Evolutionary conservation across 1,140 invertebrate genomes (phyloP).

Genomic region (Lineus longissimus): DNA sequence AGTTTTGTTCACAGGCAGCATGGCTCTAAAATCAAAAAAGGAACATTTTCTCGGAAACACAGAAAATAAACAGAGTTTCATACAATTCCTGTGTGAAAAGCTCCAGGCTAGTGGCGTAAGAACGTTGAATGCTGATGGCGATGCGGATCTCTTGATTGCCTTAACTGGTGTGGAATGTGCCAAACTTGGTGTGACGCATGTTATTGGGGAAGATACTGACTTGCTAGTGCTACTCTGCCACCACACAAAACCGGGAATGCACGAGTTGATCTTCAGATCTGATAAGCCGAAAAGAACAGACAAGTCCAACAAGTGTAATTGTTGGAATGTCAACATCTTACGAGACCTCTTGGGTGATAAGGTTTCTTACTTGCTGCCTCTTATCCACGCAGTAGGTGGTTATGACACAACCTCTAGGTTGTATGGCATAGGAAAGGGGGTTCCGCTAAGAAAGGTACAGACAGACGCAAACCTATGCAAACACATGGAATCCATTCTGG

Average conservation of each 20-base stretch:
- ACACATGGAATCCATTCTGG: background rate
- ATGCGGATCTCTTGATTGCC: background rate
- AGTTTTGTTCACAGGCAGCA: background rate
- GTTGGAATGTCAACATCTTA: background rate
- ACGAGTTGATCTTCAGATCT: background rate
- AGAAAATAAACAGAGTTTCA: constrained; percentile 4
- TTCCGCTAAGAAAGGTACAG: background rate
- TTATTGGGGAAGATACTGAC: background rate
- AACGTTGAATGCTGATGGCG: background rate
- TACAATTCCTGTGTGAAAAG: background rate
- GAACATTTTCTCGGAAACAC: constrained; percentile 14
- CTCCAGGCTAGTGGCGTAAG: background rate
- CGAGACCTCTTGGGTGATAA: no score
- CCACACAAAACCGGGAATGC: background rate
- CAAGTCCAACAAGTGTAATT: background rate
- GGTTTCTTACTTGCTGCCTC: background rate
- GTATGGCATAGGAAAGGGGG: background rate
- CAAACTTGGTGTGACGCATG: background rate
- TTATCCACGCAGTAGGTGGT: background rate
- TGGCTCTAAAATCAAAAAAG: constrained; percentile 9
- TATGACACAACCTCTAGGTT: background rate
- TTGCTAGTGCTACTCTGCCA: background rate
- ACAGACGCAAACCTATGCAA: background rate
- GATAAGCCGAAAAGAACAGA: background rate
- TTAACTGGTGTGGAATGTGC: background rate